Percentiles rank a stretch among this genome's conserved stretches.
Conservation (phyloP, 2,888 invertebrate genomes). For the Seladonia tumulorum region DNA sequence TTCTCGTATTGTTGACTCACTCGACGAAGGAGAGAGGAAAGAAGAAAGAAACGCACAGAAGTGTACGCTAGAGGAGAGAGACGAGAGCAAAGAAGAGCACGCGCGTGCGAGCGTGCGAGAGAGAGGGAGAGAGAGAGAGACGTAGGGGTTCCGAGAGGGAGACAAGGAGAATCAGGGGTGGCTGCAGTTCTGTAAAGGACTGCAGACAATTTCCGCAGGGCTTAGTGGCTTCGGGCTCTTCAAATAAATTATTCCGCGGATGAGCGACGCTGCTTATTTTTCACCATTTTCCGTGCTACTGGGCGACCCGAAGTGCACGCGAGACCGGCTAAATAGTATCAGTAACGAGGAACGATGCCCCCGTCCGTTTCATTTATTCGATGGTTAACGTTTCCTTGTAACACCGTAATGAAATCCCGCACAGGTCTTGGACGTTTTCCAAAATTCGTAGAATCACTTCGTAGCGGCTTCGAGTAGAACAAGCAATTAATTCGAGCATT, state of each 20-base stretch:
- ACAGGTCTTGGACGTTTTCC: slow-evolving; percentile 32
- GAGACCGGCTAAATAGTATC: slow-evolving; percentile 55
- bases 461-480: neutral
- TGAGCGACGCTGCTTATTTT: slow-evolving; percentile 80
- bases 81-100: slow-evolving; percentile 40
- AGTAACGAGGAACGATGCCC: slow-evolving; percentile 5
- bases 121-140: slow-evolving; percentile 30
- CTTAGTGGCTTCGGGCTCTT: slow-evolving; percentile 79
- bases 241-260: slow-evolving; percentile 80
- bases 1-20: slow-evolving; percentile 82
- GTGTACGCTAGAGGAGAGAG: slow-evolving; percentile 47
- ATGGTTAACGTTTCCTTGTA: neutral
- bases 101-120: slow-evolving; percentile 14
- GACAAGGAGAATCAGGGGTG: slow-evolving; percentile 65
- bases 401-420: slow-evolving; percentile 16
- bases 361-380: slow-evolving; percentile 11
- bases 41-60: slow-evolving; percentile 64
- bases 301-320: slow-evolving; percentile 46
- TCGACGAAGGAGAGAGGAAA: slow-evolving; percentile 66
- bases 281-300: slow-evolving; percentile 62
- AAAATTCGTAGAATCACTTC: slow-evolving; percentile 29
- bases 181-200: slow-evolving; percentile 79
- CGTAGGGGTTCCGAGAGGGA: slow-evolving; percentile 47
- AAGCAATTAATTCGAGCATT: neutral
- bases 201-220: slow-evolving; percentile 81